Evolutionary conservation across 2,888 invertebrate species (phyloP), one percentile per base, ranked within the genome.

Genomic region (Drosophila fulvimacula): DNA sequence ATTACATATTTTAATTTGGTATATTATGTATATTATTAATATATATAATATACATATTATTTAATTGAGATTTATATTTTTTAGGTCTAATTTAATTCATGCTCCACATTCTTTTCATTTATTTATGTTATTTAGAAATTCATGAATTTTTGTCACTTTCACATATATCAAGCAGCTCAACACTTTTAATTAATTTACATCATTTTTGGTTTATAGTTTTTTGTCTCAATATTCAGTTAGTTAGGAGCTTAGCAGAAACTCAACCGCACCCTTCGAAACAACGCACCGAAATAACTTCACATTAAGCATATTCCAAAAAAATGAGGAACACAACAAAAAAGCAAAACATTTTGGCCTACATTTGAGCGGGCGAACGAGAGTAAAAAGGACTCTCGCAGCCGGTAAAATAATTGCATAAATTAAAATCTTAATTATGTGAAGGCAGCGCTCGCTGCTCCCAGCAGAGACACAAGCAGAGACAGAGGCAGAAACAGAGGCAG

Each of bases 401-500:
- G 86, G 85, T 82, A 74, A 88, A 88, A 87, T 89, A 85, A 85
- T 87, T 88, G 88, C 88, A 88, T 88, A 88, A 88, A 88, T 88
- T 88, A 88, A 89, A 88, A 88, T 82, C 79, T 88, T 88, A 88
- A 88, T 88, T 88, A 82, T 87, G 87, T 82, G 69, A 71, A 57
- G 65, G 63, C 76, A 68, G 65, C 67, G 66, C 65, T 63, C 78
- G 59, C 53, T 58, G 75, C 62, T 69, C 58, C 63, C 48, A 38
- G 60, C 62, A 52, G 64, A 48, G 49, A 11, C 59, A 32, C 19
- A 17, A 19, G 7, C 48, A 34, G 34, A 30, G 41, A 17, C 53
- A 39, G 64, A 39, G 32, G 3, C 59, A 44, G 42, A 15, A 11
- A 19, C 65, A 41, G 56, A n/a, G 36, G 21, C 62, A 49, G 66